These are phyloP conservation scores for Teleiodes luculella DNA, from an alignment of 2,888 invertebrate species.

Conservation along the genomic window DNA sequence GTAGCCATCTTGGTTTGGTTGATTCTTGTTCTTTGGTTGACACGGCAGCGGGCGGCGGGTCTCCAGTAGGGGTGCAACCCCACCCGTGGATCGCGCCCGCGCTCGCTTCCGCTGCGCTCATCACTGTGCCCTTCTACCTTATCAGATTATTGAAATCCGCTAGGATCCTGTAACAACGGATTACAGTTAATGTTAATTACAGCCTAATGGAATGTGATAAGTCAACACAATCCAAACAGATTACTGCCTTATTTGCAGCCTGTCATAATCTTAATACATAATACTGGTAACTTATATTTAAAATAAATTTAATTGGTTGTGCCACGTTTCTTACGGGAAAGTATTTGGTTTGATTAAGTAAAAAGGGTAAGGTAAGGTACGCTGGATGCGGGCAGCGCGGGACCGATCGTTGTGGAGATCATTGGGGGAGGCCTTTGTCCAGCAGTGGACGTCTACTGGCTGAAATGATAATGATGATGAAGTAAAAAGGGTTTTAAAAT, in stretches of 20 bases:
- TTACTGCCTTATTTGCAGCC: conserved; percentile 4
- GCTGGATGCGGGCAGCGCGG: too few species aligned
- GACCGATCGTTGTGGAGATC: too few species aligned
- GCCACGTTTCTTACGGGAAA: too few species aligned
- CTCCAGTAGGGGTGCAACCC: conserved; percentile 67
- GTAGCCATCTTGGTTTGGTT: conserved; percentile 42
- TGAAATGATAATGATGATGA: too few species aligned
- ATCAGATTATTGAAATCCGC: conserved; percentile 29
- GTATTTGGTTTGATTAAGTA: too few species aligned
- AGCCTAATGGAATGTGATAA: conserved; percentile 28
- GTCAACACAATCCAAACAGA: conserved; percentile 6
- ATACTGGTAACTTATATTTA: too few species aligned
- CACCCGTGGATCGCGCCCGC: conserved; percentile 56
- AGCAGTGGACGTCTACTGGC: too few species aligned
- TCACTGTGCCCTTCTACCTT: conserved; percentile 29
- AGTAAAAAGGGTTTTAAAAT: too few species aligned
- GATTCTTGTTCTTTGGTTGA: conserved; percentile 27
- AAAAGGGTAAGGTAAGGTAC: too few species aligned
- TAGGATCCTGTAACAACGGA: conserved; percentile 46
- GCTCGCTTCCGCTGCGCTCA: conserved; percentile 42
- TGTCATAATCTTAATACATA: conserved; percentile 2
- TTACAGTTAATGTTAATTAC: conserved; percentile 40
- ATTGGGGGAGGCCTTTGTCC: too few species aligned
- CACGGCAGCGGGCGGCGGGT: conserved; percentile 45
- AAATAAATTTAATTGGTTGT: too few species aligned